A percentile compares a stretch with the other conserved stretches of the same genome.
These are phyloP conservation scores for Lepidocyrtinus sp. DNA, from an alignment of 2,888 invertebrate species.

Conservation along the genomic window DNA sequence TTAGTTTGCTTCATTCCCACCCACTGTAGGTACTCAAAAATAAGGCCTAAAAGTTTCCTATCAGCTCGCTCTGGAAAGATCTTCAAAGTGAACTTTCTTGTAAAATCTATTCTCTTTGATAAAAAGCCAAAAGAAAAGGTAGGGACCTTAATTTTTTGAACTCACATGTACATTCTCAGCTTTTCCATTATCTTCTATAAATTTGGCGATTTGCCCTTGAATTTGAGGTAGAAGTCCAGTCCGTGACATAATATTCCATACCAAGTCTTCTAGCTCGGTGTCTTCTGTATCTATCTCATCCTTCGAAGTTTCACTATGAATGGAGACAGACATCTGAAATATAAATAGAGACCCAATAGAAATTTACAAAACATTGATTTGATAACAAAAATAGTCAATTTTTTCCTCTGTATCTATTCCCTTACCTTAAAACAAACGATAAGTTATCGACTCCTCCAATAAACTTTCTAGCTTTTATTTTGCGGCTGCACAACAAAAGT, in stretches of 20 bases:
- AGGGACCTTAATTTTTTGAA: not conserved
- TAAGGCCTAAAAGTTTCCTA: slow-evolving; percentile 50
- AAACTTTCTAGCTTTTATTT: too few species aligned
- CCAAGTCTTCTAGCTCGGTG: slow-evolving; percentile 60
- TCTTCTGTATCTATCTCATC: slow-evolving; percentile 56
- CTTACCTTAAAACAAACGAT: too few species aligned
- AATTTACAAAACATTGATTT: too few species aligned
- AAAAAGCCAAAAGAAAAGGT: not conserved
- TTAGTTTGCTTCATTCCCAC: slow-evolving; percentile 66
- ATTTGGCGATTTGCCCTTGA: slow-evolving; percentile 65
- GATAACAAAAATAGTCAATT: too few species aligned
- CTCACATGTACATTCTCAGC: slow-evolving; percentile 48
- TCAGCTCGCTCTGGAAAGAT: slow-evolving; percentile 56
- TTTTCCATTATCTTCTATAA: slow-evolving; percentile 64
- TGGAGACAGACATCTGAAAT: slow-evolving; percentile 40
- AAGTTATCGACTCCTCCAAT: too few species aligned
- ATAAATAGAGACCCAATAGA: too few species aligned
- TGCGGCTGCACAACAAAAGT: too few species aligned
- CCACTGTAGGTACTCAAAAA: slow-evolving; percentile 69
- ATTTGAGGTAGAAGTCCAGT: slow-evolving; percentile 64
- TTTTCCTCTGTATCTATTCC: too few species aligned
- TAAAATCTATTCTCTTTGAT: not conserved
- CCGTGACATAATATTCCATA: slow-evolving; percentile 63
- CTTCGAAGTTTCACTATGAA: slow-evolving; percentile 50
- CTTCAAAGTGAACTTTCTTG: slow-evolving; percentile 46